Conservation (phyloP, 2,888 invertebrate genomes). For the Pseudoips prasinana region DNA sequence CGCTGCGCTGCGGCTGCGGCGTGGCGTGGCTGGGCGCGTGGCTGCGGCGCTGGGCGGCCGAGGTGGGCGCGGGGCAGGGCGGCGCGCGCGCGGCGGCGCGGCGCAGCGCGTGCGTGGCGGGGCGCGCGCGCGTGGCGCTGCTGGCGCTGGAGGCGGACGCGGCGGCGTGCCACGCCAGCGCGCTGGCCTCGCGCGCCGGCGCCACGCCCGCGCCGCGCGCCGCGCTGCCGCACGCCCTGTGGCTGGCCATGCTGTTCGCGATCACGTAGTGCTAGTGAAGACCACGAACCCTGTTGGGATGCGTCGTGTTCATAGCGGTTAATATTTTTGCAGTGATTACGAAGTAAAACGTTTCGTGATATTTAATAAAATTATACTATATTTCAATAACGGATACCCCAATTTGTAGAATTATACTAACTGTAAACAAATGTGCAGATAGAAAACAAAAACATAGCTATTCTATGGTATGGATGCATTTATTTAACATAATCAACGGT, state of each 20-base stretch:
- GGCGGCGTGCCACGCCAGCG: slow-evolving; percentile 89
- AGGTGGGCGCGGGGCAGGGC: slow-evolving; percentile 85
- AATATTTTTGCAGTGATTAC: no score
- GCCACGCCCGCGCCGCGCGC: slow-evolving; percentile 3
- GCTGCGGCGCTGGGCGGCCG: slow-evolving; percentile 92
- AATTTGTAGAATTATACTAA: no score
- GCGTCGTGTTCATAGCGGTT: no score
- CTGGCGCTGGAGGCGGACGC: slow-evolving; percentile 86
- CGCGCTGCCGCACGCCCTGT: slow-evolving; percentile 21
- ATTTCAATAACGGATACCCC: no score
- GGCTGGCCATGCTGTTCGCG: not conserved
- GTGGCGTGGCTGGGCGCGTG: slow-evolving; percentile 93
- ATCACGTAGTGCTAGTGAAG: no score
- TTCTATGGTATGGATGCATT: no score
- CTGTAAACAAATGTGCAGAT: no score
- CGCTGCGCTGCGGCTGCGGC: slow-evolving; percentile 91
- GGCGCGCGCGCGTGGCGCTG: slow-evolving; percentile 67
- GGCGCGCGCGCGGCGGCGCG: slow-evolving; percentile 45
- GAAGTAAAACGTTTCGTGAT: no score
- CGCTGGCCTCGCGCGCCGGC: slow-evolving; percentile 61
- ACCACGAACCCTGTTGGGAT: no score
- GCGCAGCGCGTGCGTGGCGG: slow-evolving; percentile 45
- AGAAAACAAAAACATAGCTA: no score
- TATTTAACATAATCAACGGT: no score
- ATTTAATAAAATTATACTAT: no score